Conservation (phyloP, 23 tunicate genomes). For the Aplidium turbinatum region DNA sequence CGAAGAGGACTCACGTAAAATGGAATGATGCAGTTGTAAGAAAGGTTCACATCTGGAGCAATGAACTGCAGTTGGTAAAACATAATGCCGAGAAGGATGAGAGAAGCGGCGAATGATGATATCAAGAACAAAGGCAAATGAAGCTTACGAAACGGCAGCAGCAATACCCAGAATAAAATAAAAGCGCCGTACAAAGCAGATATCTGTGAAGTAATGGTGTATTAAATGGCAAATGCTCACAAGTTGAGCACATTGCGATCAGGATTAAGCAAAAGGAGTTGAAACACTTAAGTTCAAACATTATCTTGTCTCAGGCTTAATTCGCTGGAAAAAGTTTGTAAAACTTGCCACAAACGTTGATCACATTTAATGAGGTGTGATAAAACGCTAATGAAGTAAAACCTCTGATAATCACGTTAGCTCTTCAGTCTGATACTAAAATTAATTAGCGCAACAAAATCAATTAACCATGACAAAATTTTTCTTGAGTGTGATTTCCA, state of each 20-base stretch:
- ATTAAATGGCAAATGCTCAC: neutral
- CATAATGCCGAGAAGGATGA: conserved; percentile 61
- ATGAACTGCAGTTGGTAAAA: conserved; percentile 77
- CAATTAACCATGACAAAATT: too few species aligned
- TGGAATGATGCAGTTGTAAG: conserved; percentile 47
- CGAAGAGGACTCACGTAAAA: conserved; percentile 27
- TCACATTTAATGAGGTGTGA: too few species aligned
- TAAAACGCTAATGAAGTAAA: too few species aligned
- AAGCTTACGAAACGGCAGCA: conserved; percentile 44
- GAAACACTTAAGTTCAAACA: too few species aligned
- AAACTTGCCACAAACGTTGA: too few species aligned
- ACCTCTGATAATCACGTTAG: too few species aligned
- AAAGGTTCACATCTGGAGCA: conserved; percentile 10
- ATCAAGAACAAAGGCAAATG: conserved; percentile 26
- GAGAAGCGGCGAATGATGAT: conserved; percentile 22
- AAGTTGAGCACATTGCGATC: neutral
- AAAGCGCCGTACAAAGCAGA: conserved; percentile 56
- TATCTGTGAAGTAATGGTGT: conserved; percentile 37
- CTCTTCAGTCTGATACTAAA: too few species aligned
- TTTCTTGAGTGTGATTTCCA: too few species aligned
- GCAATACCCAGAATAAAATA: conserved; percentile 53
- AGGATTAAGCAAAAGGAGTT: neutral
- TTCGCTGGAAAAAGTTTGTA: too few species aligned
- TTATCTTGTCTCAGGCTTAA: too few species aligned
- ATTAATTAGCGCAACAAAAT: too few species aligned